A percentile compares a stretch with the other conserved stretches of the same genome.
Evolutionary conservation across 2,888 invertebrate genomes (phyloP).

Genomic region (Orgyia antiqua): DNA sequence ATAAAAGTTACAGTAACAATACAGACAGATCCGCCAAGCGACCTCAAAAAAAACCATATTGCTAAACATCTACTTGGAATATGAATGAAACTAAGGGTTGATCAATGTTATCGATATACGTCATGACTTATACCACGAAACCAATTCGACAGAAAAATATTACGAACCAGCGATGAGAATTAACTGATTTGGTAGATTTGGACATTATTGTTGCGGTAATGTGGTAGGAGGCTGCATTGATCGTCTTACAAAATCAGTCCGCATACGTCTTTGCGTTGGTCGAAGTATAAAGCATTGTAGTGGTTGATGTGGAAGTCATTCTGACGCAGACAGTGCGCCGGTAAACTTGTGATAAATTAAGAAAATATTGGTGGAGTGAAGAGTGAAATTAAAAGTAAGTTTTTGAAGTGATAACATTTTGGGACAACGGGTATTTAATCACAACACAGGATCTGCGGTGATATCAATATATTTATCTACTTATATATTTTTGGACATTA

Average conservation of each 20-base stretch:
- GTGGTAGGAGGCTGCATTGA: constrained; percentile 60
- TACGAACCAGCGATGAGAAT: neutral
- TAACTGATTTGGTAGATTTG: neutral
- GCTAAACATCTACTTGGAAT: constrained; percentile 62
- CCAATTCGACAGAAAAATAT: constrained; percentile 4
- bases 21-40: constrained; percentile 56
- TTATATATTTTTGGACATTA: no score
- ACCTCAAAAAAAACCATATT: constrained; percentile 63
- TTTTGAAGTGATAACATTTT: constrained; percentile 18
- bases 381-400: constrained; percentile 56
- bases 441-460: constrained; percentile 24
- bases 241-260: constrained; percentile 72
- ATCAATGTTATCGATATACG: constrained; percentile 61
- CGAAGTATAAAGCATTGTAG: constrained; percentile 71
- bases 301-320: constrained; percentile 66
- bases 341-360: constrained; percentile 60
- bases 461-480: constrained; percentile 1
- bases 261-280: constrained; percentile 69
- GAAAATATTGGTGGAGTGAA: constrained; percentile 41
- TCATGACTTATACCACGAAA: constrained; percentile 55
- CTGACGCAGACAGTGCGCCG: constrained; percentile 66
- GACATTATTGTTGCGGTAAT: constrained; percentile 9
- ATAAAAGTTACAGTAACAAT: constrained; percentile 24
- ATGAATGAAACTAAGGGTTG: constrained; percentile 68
- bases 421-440: neutral